Base-by-base conservation (phyloP, 1,140 invertebrate genomes). In the Zaprionus vittiger region DNA sequence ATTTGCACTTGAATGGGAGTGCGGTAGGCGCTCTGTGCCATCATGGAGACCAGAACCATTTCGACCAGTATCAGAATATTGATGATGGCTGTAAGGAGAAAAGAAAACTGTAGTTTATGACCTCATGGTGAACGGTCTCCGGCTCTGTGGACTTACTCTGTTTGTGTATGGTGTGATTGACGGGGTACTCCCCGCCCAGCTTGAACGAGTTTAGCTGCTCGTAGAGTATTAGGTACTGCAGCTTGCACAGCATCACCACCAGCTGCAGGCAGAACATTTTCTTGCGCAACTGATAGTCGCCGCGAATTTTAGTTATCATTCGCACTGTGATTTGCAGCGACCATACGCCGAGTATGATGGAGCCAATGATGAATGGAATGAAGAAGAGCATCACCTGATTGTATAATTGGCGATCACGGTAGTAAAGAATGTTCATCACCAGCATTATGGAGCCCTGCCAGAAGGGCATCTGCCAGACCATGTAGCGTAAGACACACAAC, bases 381-480 rank as follows among this genome's bases (percentile, higher is more conserved):
- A 92, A 92, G 72, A 91, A 92, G 34, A 65, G 26, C 59, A 80
- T 75, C 20, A 92, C 89, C 54, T 91, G 72, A 0, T 38, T 34
- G 38, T 91, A 92, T 0, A 92, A 37, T 37, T 65, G 59, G 1
- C 74, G 65, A 38, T 90, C 82, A 1, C 86, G 74, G 52, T 92
- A 92, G 41, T 91, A 92, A 11, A 92, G 81, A 11, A 90, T 79
- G 52, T 92, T 92, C 79, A 92, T 81, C 14, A 91, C 80, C 47
- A 92, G 67, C 91, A 92, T 92, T 6, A 92, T 89, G 65, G 76
- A 77, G n/a, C 89, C 86, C 74, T 92, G 91, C 60, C 91, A 82
- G 73, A 92, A 86, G 52, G 84, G 86, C 91, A 92, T 92, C 71
- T 92, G 91, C 81, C 80, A 91, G 12, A 92, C 86, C 80, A 92